phyloP scores from a whole-genome alignment of 1,140 invertebrate species.

The Aphelenchoides fujianensis region DNA sequence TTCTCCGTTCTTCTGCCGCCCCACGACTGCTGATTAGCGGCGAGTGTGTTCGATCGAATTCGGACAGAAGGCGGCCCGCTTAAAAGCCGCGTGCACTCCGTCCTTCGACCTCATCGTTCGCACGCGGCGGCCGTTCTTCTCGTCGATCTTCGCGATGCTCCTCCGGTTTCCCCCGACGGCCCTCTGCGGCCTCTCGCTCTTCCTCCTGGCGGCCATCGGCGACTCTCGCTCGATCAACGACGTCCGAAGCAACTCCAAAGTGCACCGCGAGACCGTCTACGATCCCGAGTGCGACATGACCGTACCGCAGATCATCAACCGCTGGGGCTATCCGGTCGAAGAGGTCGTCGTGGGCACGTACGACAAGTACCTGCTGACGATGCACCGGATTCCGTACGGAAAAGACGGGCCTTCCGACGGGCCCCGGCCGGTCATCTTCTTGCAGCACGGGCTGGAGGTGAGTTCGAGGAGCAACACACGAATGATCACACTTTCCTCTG shows the following conservation, averaged over 20 bases:
- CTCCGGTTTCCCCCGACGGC: neutral
- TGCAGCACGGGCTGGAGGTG: slow-evolving; percentile 78
- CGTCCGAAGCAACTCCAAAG: neutral
- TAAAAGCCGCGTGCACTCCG: no score
- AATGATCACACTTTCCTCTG: no score
- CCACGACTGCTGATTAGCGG: no score
- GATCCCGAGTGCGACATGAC: slow-evolving; percentile 6
- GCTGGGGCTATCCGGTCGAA: slow-evolving; percentile 70
- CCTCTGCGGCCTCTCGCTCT: neutral
- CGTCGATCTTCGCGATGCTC: neutral
- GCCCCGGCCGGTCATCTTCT: slow-evolving; percentile 43
- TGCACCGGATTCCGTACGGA: slow-evolving; percentile 71
- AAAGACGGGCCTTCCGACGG: neutral
- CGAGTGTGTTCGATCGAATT: no score
- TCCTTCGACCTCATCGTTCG: neutral
- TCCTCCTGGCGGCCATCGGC: neutral
- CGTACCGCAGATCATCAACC: slow-evolving; percentile 39
- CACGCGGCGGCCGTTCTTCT: neutral
- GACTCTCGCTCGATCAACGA: neutral
- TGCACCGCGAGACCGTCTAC: neutral
- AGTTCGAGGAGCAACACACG: no score
- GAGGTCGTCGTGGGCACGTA: slow-evolving; percentile 69
- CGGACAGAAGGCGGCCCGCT: no score
- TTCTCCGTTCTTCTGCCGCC: no score
- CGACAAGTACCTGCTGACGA: slow-evolving; percentile 71